Evolutionary conservation across 37 sponge, comb jelly and placozoan genomes (phyloP), one percentile per base, ranked within the genome.

Genomic region (Agelas oroides): DNA sequence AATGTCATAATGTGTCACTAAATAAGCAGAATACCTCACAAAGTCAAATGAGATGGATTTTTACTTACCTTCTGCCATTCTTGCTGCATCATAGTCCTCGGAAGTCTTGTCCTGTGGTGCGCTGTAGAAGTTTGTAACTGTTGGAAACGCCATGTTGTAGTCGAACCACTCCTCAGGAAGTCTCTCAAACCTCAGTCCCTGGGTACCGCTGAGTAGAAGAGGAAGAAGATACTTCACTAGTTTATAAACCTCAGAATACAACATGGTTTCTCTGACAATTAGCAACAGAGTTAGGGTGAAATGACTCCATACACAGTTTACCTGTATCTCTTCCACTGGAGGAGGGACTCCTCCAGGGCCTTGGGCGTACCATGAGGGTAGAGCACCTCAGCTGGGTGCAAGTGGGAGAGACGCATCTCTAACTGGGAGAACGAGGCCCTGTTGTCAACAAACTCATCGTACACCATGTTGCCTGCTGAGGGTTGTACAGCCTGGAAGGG

Each of bases 91-190:
- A 27, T 30, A 16, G 18, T 46, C 8, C 46, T 46, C 46, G 8
- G 46, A 46, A 46, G 46, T 8, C 3, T 3, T 46, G 46, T 8
- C 46, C 46, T 46, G 6, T 46, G 46, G 46, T 46, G 6, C 8
- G 46, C 46, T 46, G 46, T 87, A 87, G 53, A 87, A 87, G n/a
- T 87, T 80, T 21, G 73, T 87, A 64, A 87, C 87, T 32, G 73
- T 65, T 6, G 73, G 19, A 53, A 87, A 79, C 0, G 87, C 87
- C 36, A 20, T 59, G 62, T 71, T 87, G 61, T 87, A 87, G 41
- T 87, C 87, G 71, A 78, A 87, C 87, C 80, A 87, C 17, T 71
- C 80, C 23, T 52, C 73, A 0, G 80, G 72, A 28, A 87, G 73
- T n/a, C 21, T 37, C 62, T 87, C 87, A 27, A 46, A 31, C 57